Conservation (phyloP, 92 coral and sea anemone species). For the Epizoanthus scotinus region DNA sequence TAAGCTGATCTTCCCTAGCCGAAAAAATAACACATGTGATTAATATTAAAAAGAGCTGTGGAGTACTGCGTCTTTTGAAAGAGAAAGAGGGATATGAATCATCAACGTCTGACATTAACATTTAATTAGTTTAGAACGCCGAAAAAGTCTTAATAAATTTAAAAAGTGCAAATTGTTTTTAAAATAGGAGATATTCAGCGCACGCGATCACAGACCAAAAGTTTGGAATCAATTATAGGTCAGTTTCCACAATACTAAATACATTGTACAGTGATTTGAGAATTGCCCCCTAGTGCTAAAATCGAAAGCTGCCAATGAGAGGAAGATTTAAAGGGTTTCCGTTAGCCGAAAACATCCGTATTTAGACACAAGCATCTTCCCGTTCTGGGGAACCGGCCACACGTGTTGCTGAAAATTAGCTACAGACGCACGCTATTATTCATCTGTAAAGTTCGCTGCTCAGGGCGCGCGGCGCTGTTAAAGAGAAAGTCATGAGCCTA, state of each 20-base stretch:
- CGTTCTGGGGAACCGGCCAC: too few relatives aligned
- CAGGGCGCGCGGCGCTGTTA: too few relatives aligned
- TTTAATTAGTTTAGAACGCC: too few relatives aligned
- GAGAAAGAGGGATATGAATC: not conserved
- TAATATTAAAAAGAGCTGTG: not conserved
- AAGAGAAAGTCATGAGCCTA: not conserved
- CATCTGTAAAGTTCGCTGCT: not conserved
- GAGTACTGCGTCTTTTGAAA: not conserved
- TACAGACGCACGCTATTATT: conserved; percentile 5
- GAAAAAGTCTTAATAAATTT: too few relatives aligned
- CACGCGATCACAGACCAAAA: conserved; percentile 21
- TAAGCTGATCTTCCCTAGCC: not conserved
- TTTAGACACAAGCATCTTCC: not conserved
- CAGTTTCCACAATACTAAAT: too few relatives aligned
- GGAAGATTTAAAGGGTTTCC: not conserved
- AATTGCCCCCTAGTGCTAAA: too few relatives aligned
- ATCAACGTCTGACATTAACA: too few relatives aligned
- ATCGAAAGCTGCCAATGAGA: not conserved
- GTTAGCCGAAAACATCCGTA: not conserved
- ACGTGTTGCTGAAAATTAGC: not conserved
- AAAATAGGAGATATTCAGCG: conserved; percentile 9
- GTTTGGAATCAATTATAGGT: too few relatives aligned
- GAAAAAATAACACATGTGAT: conserved; percentile 5
- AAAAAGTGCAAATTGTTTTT: not conserved
- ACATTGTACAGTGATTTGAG: too few relatives aligned